Percentiles rank a stretch among this genome's conserved stretches.
These are phyloP conservation scores for Mugil cephalus DNA, from an alignment of 2,113 vertebrate species.

Conservation along the genomic window DNA sequence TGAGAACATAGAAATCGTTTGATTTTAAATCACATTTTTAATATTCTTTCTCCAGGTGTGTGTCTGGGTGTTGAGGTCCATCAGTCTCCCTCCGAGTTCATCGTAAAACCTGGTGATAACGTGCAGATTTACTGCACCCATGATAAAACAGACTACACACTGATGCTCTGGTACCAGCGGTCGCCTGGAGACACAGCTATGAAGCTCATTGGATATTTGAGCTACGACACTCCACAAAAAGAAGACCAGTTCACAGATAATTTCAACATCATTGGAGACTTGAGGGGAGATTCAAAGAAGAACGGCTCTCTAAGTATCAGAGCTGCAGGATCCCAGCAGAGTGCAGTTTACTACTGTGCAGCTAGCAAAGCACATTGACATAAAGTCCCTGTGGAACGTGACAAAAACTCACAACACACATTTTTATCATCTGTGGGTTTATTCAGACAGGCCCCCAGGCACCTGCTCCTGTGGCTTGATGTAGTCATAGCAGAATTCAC, in stretches of 20 bases:
- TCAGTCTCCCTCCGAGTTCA: conserved; percentile 41
- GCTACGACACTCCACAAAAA: rapidly evolving
- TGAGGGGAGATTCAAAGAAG: conserved; percentile 10
- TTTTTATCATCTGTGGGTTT: background rate
- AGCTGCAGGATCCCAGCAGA: background rate
- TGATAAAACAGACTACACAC: background rate
- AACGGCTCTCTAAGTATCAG: background rate
- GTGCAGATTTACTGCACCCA: conserved; percentile 58
- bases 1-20: background rate
- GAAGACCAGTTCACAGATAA: conserved; percentile 1
- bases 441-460: background rate
- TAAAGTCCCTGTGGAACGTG: background rate
- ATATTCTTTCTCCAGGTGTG: conserved; percentile 16
- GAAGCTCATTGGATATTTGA: conserved; percentile 49
- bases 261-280: conserved; percentile 39
- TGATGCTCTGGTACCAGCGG: conserved; percentile 68
- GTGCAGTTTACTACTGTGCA: conserved; percentile 70
- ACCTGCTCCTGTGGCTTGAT: conserved; percentile 1
- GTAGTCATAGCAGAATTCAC: too few relatives aligned
- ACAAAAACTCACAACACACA: conserved; percentile 32
- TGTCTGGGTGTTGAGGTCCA: conserved; percentile 17
- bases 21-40: background rate
- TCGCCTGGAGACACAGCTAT: conserved; percentile 37
- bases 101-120: conserved; percentile 3
- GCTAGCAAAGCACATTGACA: conserved; percentile 49